Evolutionary conservation across 2,888 invertebrate species (phyloP), one percentile per base, ranked within the genome.

Genomic region (Sicus ferrugineus): DNA sequence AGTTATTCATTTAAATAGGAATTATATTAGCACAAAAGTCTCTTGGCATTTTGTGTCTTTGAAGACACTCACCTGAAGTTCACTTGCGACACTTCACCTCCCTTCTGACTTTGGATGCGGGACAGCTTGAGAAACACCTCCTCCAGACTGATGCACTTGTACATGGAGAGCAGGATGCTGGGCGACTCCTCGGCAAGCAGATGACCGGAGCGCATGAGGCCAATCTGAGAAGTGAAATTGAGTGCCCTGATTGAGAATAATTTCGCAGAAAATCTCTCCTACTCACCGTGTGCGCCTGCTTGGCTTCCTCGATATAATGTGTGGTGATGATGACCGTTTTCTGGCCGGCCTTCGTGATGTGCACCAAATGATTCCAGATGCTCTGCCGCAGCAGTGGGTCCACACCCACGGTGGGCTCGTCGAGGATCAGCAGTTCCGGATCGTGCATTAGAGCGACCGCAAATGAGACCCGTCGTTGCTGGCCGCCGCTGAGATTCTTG

Each of bases 291-390:
- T 95, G 93, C 72, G 95, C 95, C 86, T 95, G 95, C 76, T 94
- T 87, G 23, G 97, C 96, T 86, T 97, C 97, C 85, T 97, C 97
- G 72, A 97, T 96, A 81, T 97, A 97, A 90, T 97, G 94, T 81
- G 97, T 94, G 75, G 94, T 94, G 73, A 94, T 93, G 75, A 94
- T 95, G 76, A 97, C 96, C 23, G 97, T 97, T 85, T 95, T 96
- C 84, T 93, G 92, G 48, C 94, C 93, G 73, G 93, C 92, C 86
- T 93, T 92, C 76, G 96, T 94, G 81, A 97, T 93, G 81, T 94
- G 91, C 70, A 96, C 93, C 83, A 97, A 87, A 83, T 97, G 95
- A 79, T 94, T 94, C 97, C 97, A 97, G 83, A 97, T 97, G 84
- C 95, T 94, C 87, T 94, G 94, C 23, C 95, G 88, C 64, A 97